Evolutionary conservation across 2,888 invertebrate species (phyloP).

Genomic region (Elegia similella): DNA sequence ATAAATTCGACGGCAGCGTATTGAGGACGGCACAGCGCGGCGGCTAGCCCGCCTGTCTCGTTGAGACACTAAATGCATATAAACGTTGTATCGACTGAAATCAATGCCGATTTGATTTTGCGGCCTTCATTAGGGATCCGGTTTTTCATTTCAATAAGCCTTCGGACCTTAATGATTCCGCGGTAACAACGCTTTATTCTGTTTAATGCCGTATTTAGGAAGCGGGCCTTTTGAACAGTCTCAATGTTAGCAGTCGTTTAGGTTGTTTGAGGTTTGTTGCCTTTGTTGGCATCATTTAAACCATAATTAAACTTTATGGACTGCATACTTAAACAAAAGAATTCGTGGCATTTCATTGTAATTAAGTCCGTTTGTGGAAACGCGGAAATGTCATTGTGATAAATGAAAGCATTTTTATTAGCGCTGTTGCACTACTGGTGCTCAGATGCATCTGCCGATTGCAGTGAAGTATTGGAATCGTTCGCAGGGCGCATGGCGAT

Average conservation of each 20-base stretch:
- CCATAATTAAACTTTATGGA: constrained; percentile 54
- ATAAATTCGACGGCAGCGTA: constrained; percentile 19
- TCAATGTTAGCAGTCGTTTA: constrained; percentile 47
- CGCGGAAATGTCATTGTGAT: constrained; percentile 11
- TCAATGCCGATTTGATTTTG: constrained; percentile 77
- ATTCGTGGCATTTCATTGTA: constrained; percentile 37
- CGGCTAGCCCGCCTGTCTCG: constrained; percentile 37
- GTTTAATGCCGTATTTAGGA: constrained; percentile 73
- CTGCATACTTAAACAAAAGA: constrained; percentile 42
- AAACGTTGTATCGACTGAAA: constrained; percentile 68
- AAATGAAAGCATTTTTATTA: constrained; percentile 18
- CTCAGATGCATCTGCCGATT: constrained; percentile 18
- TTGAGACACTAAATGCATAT: constrained; percentile 63
- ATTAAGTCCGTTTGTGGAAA: constrained; percentile 23
- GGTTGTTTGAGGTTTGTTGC: constrained; percentile 50
- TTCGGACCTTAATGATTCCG: constrained; percentile 71
- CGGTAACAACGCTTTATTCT: constrained; percentile 71
- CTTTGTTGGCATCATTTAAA: constrained; percentile 52
- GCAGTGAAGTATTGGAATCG: constrained; percentile 38
- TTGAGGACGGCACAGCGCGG: constrained; percentile 16
- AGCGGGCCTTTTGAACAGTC: constrained; percentile 69
- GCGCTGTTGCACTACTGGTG: constrained; percentile 10
- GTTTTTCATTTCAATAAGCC: constrained; percentile 77
- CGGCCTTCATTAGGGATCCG: constrained; percentile 78
- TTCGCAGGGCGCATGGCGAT: constrained; percentile 36